Conservation (phyloP, 2,888 invertebrate genomes). For the Acheta domesticus region DNA sequence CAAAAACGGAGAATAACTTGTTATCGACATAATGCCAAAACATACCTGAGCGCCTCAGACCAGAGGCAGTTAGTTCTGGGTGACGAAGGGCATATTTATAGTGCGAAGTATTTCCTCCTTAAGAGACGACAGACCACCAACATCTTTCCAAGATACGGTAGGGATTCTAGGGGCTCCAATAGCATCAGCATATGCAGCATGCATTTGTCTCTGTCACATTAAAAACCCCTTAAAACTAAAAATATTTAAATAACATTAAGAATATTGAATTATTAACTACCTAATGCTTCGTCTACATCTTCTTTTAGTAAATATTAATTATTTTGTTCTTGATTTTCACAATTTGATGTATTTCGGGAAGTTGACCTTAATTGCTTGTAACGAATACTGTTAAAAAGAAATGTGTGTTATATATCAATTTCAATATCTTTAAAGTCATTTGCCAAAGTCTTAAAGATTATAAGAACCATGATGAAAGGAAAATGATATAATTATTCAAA, state of each 20-base stretch:
- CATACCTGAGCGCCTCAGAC: slow-evolving; percentile 59
- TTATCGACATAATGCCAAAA: slow-evolving; percentile 50
- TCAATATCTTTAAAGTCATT: slow-evolving; percentile 46
- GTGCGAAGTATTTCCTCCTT: slow-evolving; percentile 90
- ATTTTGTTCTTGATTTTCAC: background rate
- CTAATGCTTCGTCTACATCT: slow-evolving; percentile 36
- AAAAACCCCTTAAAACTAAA: slow-evolving; percentile 45
- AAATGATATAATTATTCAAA: slow-evolving; percentile 35
- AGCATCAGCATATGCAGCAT: slow-evolving; percentile 64
- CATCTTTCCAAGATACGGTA: slow-evolving; percentile 89
- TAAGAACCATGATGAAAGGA: background rate
- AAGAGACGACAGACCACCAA: slow-evolving; percentile 85
- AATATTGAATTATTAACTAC: slow-evolving; percentile 39
- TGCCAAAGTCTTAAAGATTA: too few species aligned
- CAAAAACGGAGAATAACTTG: background rate
- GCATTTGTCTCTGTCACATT: slow-evolving; percentile 60
- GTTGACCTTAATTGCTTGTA: slow-evolving; percentile 44
- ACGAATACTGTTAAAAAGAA: slow-evolving; percentile 43
- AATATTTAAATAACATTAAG: background rate
- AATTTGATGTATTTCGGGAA: background rate
- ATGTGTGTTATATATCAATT: slow-evolving; percentile 38
- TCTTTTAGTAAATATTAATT: slow-evolving; percentile 29
- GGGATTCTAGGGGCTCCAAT: slow-evolving; percentile 90
- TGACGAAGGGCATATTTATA: slow-evolving; percentile 54
- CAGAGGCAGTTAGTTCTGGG: slow-evolving; percentile 50